Evolutionary conservation across 2,113 vertebrate species (phyloP).

Genomic region (Ahaetulla prasina): DNA sequence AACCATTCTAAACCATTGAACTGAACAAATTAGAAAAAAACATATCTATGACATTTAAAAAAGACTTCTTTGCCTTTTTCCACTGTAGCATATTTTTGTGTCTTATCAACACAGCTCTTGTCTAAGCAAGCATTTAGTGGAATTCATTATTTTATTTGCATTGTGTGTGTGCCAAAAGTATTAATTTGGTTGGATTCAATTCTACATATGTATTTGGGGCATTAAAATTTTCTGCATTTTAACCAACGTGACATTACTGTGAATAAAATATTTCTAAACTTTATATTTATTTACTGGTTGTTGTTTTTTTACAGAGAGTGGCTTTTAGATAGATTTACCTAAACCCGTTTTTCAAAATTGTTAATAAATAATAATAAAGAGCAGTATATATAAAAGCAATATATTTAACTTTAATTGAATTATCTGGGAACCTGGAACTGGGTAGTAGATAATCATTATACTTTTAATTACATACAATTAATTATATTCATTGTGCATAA

Average conservation of each 20-base stretch:
- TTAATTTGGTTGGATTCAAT: background rate
- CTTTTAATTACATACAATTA: background rate
- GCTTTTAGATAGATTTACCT: background rate
- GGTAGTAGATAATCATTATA: background rate
- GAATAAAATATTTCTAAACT: background rate
- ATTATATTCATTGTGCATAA: background rate
- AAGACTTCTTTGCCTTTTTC: background rate
- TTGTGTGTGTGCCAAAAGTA: background rate
- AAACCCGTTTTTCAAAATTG: background rate
- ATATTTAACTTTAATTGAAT: background rate
- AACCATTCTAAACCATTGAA: background rate
- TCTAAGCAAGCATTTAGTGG: background rate
- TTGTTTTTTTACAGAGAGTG: background rate
- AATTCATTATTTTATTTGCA: background rate
- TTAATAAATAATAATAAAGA: background rate
- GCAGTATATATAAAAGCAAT: background rate
- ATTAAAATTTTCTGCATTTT: background rate
- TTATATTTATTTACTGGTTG: background rate
- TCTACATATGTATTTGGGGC: background rate
- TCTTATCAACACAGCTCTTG: background rate
- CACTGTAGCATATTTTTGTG: background rate
- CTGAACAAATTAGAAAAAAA: background rate
- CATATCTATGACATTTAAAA: background rate
- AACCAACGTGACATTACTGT: background rate
- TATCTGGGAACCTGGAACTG: background rate